phyloP scores from a whole-genome alignment of 2,797 vertebrate genomes.

The Hoplostethus atlanticus region DNA sequence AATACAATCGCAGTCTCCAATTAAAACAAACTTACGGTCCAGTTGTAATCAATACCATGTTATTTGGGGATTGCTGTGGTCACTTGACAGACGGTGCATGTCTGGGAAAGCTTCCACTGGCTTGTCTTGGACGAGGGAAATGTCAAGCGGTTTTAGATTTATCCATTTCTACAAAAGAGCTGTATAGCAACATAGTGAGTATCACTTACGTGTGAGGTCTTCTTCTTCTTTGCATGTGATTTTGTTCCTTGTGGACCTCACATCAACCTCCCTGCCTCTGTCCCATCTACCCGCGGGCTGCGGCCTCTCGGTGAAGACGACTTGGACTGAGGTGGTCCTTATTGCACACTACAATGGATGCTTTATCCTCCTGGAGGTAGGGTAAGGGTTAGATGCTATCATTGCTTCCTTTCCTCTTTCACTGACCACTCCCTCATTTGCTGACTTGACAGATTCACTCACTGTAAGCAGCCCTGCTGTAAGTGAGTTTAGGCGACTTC shows the following conservation, averaged over 20 bases:
- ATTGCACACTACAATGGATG: conserved; percentile 43
- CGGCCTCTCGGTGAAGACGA: conserved; percentile 39
- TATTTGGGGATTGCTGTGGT: conserved; percentile 45
- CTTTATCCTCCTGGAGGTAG: conserved; percentile 58
- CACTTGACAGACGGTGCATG: conserved; percentile 49
- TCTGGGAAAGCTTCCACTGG: conserved; percentile 55
- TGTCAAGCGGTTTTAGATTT: conserved; percentile 8
- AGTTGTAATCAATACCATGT: conserved; percentile 22
- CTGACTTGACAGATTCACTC: conserved; percentile 31
- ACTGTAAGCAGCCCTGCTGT: neutral
- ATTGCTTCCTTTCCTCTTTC: conserved; percentile 55
- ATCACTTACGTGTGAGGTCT: conserved; percentile 12
- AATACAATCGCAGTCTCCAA: neutral
- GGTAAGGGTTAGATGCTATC: conserved; percentile 44
- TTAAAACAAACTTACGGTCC: too few relatives aligned
- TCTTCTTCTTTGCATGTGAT: neutral
- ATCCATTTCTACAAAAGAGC: conserved; percentile 6
- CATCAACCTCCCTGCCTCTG: conserved; percentile 16
- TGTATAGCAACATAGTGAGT: conserved; percentile 15
- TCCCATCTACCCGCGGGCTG: conserved; percentile 31
- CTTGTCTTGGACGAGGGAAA: conserved; percentile 37
- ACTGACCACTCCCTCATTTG: conserved; percentile 34
- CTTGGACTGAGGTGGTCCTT: conserved; percentile 30
- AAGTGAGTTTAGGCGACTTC: neutral
- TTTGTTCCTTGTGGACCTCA: conserved; percentile 5